Conservation (phyloP, 2,113 vertebrate genomes). For the Amia ocellicauda region DNA sequence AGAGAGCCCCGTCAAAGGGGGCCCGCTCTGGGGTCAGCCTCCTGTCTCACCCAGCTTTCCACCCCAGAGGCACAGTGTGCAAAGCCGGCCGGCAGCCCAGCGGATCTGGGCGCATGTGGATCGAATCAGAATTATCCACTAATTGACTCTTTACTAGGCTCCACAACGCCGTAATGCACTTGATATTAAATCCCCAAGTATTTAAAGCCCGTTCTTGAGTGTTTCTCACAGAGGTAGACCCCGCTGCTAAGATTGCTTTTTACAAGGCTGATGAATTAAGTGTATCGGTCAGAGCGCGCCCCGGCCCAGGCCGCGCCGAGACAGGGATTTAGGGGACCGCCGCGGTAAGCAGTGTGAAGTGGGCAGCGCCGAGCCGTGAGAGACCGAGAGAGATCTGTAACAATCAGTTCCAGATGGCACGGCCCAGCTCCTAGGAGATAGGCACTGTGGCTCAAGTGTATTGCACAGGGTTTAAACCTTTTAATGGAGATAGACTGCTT, state of each 20-base stretch:
- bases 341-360: constrained; percentile 67
- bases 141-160: constrained; percentile 98
- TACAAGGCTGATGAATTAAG: constrained; percentile 94
- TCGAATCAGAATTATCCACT: constrained; percentile 94
- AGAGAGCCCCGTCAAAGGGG: not conserved
- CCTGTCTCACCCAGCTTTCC: not conserved
- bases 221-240: constrained; percentile 69
- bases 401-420: constrained; percentile 87
- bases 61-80: not conserved
- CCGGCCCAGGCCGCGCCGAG: constrained; percentile 64
- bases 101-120: constrained; percentile 81
- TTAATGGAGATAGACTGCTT: constrained; percentile 63
- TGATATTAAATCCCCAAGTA: constrained; percentile 95
- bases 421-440: constrained; percentile 51
- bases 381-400: constrained; percentile 63
- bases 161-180: constrained; percentile 91
- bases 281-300: constrained; percentile 67
- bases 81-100: constrained; percentile 32
- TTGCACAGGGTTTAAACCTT: constrained; percentile 49
- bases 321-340: constrained; percentile 73
- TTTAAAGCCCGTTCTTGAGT: constrained; percentile 88
- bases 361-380: constrained; percentile 67
- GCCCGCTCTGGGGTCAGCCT: not conserved
- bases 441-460: constrained; percentile 50
- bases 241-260: constrained; percentile 79